phyloP scores from a whole-genome alignment of 2,113 vertebrate genomes.

The Phycodurus eques region DNA sequence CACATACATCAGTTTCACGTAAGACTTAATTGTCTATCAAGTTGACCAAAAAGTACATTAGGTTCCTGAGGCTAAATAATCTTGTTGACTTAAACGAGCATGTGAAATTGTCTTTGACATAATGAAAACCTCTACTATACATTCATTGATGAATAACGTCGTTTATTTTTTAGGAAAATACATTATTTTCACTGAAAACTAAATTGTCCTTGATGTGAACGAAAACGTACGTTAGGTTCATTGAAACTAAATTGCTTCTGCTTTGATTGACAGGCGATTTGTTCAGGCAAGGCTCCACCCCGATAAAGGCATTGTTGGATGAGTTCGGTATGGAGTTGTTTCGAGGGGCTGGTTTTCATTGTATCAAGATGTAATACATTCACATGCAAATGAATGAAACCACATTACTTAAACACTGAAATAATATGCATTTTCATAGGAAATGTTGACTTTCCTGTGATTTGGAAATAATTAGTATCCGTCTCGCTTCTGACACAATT shows the following conservation, averaged over 20 bases:
- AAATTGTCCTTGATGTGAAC: neutral
- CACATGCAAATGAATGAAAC: neutral
- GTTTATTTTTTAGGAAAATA: neutral
- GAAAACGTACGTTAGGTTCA: neutral
- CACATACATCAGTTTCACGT: too few relatives aligned
- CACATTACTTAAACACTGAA: neutral
- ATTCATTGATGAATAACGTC: too few relatives aligned
- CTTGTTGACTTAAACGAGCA: too few relatives aligned
- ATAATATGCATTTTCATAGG: neutral
- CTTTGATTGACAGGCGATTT: neutral
- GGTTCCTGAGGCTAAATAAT: too few relatives aligned
- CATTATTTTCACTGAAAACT: neutral
- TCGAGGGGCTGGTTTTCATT: neutral
- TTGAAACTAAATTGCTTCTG: neutral
- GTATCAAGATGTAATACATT: neutral
- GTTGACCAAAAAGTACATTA: too few relatives aligned
- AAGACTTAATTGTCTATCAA: too few relatives aligned
- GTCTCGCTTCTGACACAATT: conserved; percentile 4
- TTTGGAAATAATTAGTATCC: conserved; percentile 8
- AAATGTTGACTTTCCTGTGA: neutral
- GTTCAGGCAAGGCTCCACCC: neutral
- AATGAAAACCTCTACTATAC: too few relatives aligned
- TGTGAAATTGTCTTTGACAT: too few relatives aligned
- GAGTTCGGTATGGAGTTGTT: neutral
- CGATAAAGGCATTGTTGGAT: neutral